These are phyloP conservation scores for Alethe castanea DNA, from an alignment of 2,113 vertebrate species.

Conservation along the genomic window DNA sequence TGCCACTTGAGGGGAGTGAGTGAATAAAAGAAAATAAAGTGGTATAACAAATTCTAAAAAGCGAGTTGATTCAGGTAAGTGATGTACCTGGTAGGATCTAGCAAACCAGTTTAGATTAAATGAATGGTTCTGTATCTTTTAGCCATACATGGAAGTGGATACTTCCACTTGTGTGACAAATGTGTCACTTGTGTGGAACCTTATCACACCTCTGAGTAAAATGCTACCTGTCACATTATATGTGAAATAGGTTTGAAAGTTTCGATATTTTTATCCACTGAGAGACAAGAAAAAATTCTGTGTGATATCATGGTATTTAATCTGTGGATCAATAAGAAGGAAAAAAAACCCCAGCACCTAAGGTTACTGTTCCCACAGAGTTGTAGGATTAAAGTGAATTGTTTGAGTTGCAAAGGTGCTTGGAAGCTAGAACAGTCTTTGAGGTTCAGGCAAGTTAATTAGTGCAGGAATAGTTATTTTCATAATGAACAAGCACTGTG, in stretches of 20 bases:
- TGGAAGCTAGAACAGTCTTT: neutral
- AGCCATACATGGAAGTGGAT: neutral
- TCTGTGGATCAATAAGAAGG: neutral
- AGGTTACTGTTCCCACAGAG: neutral
- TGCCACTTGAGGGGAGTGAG: neutral
- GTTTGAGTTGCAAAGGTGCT: neutral
- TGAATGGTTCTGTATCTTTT: neutral
- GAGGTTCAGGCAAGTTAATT: neutral
- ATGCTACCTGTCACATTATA: neutral
- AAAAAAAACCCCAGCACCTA: neutral
- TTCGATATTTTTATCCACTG: neutral
- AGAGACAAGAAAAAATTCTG: neutral
- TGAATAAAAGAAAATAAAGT: neutral
- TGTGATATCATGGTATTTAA: neutral
- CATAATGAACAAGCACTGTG: neutral
- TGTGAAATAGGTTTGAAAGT: neutral
- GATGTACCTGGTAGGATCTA: neutral
- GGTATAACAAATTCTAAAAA: neutral
- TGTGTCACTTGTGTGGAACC: neutral
- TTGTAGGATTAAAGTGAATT: neutral
- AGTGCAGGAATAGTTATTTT: neutral
- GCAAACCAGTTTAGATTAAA: neutral
- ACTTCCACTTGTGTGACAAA: neutral
- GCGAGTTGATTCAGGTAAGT: neutral
- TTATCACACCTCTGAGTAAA: neutral